A percentile compares a stretch with the other conserved stretches of the same genome.
Evolutionary conservation across 2,888 invertebrate genomes (phyloP).

Genomic region (Chymomyza caudatula): DNA sequence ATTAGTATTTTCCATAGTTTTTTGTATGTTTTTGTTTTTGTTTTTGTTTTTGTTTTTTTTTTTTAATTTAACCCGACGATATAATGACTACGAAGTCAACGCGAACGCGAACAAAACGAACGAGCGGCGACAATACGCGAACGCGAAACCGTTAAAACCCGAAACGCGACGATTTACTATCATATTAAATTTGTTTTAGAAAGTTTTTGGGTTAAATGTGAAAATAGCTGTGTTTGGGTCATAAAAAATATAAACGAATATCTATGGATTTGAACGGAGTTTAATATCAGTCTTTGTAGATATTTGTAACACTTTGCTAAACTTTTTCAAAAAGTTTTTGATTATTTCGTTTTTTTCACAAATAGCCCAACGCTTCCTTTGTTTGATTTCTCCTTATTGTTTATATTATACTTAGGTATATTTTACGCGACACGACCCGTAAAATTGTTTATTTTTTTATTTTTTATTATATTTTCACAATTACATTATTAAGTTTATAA

Average conservation of each 20-base stretch:
- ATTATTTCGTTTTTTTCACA: constrained; percentile 31
- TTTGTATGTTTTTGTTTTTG: constrained; percentile 27
- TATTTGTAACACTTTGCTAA: constrained; percentile 14
- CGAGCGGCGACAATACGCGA: constrained; percentile 75
- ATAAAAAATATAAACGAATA: constrained; percentile 17
- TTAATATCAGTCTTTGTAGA: constrained; percentile 59
- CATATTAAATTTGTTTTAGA: constrained; percentile 17
- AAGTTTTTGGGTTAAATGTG: constrained; percentile 44
- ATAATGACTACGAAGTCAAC: constrained; percentile 19
- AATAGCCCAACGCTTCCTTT: constrained; percentile 52
- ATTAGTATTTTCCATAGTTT: too few species aligned
- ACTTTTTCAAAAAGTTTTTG: constrained; percentile 23
- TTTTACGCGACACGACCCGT: constrained; percentile 58
- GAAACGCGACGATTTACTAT: constrained; percentile 67
- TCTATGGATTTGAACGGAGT: constrained; percentile 53
- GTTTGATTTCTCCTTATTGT: constrained; percentile 39
- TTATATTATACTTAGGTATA: constrained; percentile 41
- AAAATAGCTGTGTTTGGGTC: constrained; percentile 13
- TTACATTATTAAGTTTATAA: background rate
- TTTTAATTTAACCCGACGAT: constrained; percentile 52
- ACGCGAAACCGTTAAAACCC: constrained; percentile 75
- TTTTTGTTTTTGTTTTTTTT: constrained; percentile 36
- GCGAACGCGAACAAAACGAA: constrained; percentile 62
- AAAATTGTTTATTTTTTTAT: constrained; percentile 38
- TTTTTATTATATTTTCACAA: constrained; percentile 23